Evolutionary conservation across 2,113 vertebrate species (phyloP), one percentile per base, ranked within the genome.

Genomic region (Rhynchopsitta pachyrhyncha): DNA sequence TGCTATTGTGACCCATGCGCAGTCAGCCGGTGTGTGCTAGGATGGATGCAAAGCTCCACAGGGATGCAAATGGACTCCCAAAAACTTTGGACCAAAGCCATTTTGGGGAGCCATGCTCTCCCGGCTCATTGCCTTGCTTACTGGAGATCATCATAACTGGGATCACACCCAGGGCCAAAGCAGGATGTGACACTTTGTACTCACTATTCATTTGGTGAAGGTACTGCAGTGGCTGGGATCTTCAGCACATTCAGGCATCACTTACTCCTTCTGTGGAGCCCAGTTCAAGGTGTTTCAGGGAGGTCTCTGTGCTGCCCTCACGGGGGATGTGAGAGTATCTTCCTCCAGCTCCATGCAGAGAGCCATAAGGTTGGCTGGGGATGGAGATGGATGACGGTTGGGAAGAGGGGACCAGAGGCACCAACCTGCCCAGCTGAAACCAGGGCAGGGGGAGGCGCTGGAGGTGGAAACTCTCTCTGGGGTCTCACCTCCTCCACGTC

Each of bases 171-270:
- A 29, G 41, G 42, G 22, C 28, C 50, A 44, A 77, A 80, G 41
- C 3, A 1, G 17, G 42, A 35, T 0, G 0, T 35, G 31, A 24
- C 44, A 39, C 29, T 64, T 39, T 4, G 10, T 55, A 24, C 39
- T 59, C 44, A 13, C 22, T 49, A 25, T 63, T 92, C 63, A 18
- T 22, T 55, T 2, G 5, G 7, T 53, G 57, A 67, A 67, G 31
- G 46, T 52, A 18, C 25, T 33, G 60, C 23, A 59, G 60, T 55
- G 5, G 25, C 0, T 70, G 18, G 37, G n/a, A 19, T 88, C 39
- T 79, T 60, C 37, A 71, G 29, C 67, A 62, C 31, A 23, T 69
- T 49, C 52, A 64, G 31, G 6, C 44, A n/a, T 41, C 35, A 17
- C 17, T 73, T 64, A 17, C 29, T 90, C 85, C 75, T 57, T 71